Evolutionary conservation across 2,888 invertebrate species (phyloP), one percentile per base, ranked within the genome.

Genomic region (Drosophila basisetae): DNA sequence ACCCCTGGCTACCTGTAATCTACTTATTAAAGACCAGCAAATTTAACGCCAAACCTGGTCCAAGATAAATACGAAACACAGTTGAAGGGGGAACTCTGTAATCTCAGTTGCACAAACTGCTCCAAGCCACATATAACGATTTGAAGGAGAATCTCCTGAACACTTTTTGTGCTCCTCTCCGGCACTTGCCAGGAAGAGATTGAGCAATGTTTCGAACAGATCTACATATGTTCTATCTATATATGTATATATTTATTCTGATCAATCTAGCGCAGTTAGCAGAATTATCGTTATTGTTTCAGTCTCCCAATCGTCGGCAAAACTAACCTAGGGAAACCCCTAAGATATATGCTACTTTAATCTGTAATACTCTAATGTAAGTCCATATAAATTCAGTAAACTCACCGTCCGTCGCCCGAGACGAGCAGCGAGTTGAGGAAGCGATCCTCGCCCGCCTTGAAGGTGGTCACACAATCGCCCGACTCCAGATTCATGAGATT

Each of bases 391-490:
- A 1, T 2, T 35, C 0, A 11, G 16, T 9, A 7, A n/a, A 28
- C 67, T 80, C 93, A 96, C 96, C 96, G 96, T 92, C 98, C 98
- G 94, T 98, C 97, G 61, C 97, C 97, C 61, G 97, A 97, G 65
- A 97, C 97, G 70, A 98, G 95, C 83, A 98, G 94, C 7, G 97
- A 97, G 93, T 98, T 97, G 16, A 98, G 95, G 93, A 98, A 98
- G 78, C 98, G 95, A 93, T 98, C 97, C 93, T 98, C 98, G 2
- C 98, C 98, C 55, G 96, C 97, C 92, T 98, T 98, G 93, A 98
- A 98, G 1, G 97, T 97, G 13, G 98, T 93, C 16, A 93, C 92
- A 76, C 94, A 94, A 68, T 94, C 91, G 93, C 97, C 97, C 78
- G 96, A 96, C 88, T 96, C 96, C 69, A 97, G 94, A 92, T 97